Percentiles rank a stretch among this genome's conserved stretches.
phyloP scores from a whole-genome alignment of 2,888 invertebrate species.

The Aphidius colemani region DNA sequence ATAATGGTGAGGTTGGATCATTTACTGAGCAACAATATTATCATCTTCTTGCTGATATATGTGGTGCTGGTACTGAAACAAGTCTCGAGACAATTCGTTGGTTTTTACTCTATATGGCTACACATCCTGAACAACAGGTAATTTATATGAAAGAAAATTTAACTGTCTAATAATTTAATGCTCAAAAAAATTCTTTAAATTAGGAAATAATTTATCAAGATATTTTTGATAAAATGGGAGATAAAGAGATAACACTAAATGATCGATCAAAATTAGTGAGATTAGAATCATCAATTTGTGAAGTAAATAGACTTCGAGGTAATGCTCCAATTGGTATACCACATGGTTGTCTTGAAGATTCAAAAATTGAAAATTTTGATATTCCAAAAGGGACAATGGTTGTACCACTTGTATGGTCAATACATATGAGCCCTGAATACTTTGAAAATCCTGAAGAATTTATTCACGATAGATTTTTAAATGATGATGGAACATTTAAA shows the following conservation, averaged over 20 bases:
- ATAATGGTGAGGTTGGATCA: constrained; percentile 58
- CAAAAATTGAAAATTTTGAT: constrained; percentile 66
- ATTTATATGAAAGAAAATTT: constrained; percentile 33
- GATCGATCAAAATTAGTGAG: constrained; percentile 66
- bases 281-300: constrained; percentile 76
- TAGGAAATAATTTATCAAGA: constrained; percentile 68
- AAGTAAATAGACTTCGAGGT: constrained; percentile 77
- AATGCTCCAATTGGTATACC: constrained; percentile 85
- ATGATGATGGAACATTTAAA: constrained; percentile 66
- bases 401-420: constrained; percentile 80
- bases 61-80: constrained; percentile 86
- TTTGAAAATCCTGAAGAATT: constrained; percentile 75
- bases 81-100: constrained; percentile 79
- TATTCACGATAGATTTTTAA: constrained; percentile 73
- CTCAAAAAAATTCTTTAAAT: no score
- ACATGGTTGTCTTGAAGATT: constrained; percentile 73
- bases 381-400: constrained; percentile 75
- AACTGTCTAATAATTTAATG: constrained; percentile 43
- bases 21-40: constrained; percentile 72
- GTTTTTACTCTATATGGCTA: constrained; percentile 79
- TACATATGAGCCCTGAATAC: constrained; percentile 72
- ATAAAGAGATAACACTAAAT: constrained; percentile 60
- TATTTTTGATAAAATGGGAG: constrained; percentile 55
- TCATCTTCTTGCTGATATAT: constrained; percentile 79
- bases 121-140: constrained; percentile 55